A percentile compares a stretch with the other conserved stretches of the same genome.
Evolutionary conservation across 2,113 vertebrate species (phyloP).

Genomic region (Piprites chloris): DNA sequence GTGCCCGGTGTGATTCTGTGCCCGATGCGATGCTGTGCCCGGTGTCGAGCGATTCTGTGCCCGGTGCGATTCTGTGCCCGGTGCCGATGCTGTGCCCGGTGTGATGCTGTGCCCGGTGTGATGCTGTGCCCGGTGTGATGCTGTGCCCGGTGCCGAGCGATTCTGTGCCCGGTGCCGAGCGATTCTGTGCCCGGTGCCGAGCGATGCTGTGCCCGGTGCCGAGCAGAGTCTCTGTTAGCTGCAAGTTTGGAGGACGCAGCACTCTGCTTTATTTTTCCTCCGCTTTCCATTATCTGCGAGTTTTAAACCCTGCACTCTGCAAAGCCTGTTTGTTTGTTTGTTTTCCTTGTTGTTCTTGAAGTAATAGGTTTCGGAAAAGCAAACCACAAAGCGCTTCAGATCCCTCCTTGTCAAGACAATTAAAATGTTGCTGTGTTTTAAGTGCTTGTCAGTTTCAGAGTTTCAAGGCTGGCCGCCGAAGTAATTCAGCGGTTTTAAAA

Average conservation of each 20-base stretch:
- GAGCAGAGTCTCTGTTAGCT: neutral
- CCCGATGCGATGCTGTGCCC: too few species aligned
- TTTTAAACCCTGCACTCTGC: neutral
- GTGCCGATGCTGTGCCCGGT: too few species aligned
- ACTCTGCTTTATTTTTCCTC: neutral
- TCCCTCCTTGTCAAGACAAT: neutral
- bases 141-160: too few species aligned
- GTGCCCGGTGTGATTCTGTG: too few species aligned
- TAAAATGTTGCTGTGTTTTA: neutral
- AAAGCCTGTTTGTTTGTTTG: neutral
- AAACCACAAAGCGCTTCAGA: neutral
- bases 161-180: neutral
- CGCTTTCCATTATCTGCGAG: neutral
- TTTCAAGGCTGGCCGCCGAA: neutral
- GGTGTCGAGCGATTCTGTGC: too few species aligned
- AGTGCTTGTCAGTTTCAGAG: slow-evolving; percentile 1
- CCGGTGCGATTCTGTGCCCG: too few species aligned
- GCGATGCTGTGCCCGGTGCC: neutral
- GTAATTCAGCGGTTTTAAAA: neutral
- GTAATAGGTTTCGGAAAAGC: neutral
- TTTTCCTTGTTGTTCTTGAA: neutral
- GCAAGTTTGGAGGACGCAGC: neutral
- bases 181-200: neutral
- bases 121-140: neutral
- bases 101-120: too few species aligned